These are phyloP conservation scores for Scalopus aquaticus DNA, from an alignment of 2,113 vertebrate species.

Conservation along the genomic window DNA sequence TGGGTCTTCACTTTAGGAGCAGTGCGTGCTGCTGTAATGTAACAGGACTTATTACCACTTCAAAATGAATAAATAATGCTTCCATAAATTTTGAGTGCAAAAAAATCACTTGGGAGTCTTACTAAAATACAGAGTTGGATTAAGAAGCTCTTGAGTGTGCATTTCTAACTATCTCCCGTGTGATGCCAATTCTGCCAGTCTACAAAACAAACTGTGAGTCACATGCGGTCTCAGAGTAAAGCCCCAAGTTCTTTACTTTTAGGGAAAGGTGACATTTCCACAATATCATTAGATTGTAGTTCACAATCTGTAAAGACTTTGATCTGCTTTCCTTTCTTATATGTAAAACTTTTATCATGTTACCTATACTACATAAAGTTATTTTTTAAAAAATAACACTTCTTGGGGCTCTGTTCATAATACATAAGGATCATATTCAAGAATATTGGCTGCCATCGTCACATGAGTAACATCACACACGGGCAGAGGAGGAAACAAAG, in stretches of 20 bases:
- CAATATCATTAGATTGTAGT: neutral
- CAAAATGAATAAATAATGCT: neutral
- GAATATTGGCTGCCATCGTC: neutral
- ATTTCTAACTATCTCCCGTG: neutral
- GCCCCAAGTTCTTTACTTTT: neutral
- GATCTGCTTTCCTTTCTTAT: neutral
- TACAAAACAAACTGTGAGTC: neutral
- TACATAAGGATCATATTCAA: neutral
- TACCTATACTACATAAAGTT: neutral
- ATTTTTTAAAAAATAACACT: neutral
- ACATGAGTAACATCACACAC: neutral
- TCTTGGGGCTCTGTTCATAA: neutral
- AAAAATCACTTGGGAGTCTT: neutral
- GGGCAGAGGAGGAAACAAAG: neutral
- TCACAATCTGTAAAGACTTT: neutral
- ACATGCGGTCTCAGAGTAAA: neutral
- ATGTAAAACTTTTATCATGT: neutral
- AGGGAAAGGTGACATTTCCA: neutral
- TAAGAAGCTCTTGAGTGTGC: neutral
- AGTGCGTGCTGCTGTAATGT: neutral
- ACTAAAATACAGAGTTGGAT: neutral
- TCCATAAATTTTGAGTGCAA: neutral
- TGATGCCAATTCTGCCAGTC: neutral
- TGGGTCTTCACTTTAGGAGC: neutral
- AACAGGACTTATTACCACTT: neutral